phyloP scores from a whole-genome alignment of 2,113 vertebrate species.

The Ailurus styani region DNA sequence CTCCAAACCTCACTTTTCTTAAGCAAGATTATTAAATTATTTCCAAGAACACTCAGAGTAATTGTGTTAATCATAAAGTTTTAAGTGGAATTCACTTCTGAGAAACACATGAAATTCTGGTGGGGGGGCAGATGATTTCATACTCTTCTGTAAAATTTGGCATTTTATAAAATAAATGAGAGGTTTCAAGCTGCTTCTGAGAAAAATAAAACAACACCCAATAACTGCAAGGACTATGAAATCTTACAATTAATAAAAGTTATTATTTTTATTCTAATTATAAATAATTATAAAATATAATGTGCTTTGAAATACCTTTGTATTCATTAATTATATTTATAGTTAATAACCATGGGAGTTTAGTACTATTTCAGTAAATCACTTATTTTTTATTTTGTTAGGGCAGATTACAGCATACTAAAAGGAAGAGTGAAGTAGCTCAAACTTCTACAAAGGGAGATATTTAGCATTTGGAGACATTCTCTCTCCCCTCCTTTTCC shows the following conservation, averaged over 20 bases:
- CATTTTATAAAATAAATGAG: neutral
- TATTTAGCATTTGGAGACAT: neutral
- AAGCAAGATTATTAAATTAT: neutral
- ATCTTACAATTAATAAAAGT: neutral
- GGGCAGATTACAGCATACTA: neutral
- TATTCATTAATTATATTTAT: neutral
- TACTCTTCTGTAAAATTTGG: neutral
- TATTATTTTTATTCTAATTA: neutral
- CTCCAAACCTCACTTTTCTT: neutral
- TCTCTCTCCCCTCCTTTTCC: neutral
- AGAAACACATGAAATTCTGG: neutral
- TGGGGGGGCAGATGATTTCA: neutral
- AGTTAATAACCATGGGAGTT: neutral
- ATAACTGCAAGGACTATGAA: neutral
- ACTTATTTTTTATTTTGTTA: neutral
- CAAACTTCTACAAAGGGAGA: neutral
- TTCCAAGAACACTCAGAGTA: neutral
- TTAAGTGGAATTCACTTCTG: neutral
- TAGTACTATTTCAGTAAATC: neutral
- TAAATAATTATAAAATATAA: neutral
- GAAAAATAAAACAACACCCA: neutral
- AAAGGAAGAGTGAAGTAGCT: neutral
- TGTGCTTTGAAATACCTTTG: neutral
- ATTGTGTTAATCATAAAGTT: neutral
- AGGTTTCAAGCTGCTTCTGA: neutral